Base-by-base conservation (phyloP, 2,888 invertebrate genomes). In the Andrena marginata region DNA sequence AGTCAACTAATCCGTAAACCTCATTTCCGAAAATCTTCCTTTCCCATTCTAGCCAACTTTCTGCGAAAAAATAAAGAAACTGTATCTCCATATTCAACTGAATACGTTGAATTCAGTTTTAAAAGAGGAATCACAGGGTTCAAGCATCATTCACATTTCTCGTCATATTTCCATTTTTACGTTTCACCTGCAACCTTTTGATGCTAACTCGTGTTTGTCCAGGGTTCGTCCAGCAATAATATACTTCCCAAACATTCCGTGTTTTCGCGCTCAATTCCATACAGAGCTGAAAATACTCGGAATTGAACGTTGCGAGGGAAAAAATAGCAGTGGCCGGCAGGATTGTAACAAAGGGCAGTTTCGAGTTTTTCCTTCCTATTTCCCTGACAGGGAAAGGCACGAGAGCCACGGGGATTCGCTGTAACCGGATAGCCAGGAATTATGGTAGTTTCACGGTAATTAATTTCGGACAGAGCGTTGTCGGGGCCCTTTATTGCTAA, bases 381-480 rank as follows among this genome's bases (percentile, higher is more conserved):
- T 48, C 13, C 20, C 48, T 13, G 10, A 2, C 63, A 54, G 2
- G 49, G 70, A 23, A 56, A 70, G 31, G 42, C 35, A 42, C 23
- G 49, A 16, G n/a, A 10, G 31, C 23, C 56, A 16, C 35, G 13
- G 13, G 10, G 48, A 26, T 10, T 16, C 29, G 48, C 31, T 62
- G 48, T 26, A 64, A 33, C 42, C 8, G 65, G 71, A 60, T 60
- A 31, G 54, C 23, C 56, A 26, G 65, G 68, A 79, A 80, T 79
- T 79, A 79, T 79, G 67, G 63, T 20, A 35, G 72, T 56, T 67
- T 79, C 79, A 20, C 72, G 80, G 68, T 80, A 80, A 80, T 79
- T 78, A 63, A 59, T 56, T 54, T 64, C 33, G 62, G 48, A 13
- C 42, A 71, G 56, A 71, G 64, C 77, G 49, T 20, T 49, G 59